Evolutionary conservation across 1,140 invertebrate species (phyloP), one percentile per base, ranked within the genome.

Genomic region (Drosophila lowei): DNA sequence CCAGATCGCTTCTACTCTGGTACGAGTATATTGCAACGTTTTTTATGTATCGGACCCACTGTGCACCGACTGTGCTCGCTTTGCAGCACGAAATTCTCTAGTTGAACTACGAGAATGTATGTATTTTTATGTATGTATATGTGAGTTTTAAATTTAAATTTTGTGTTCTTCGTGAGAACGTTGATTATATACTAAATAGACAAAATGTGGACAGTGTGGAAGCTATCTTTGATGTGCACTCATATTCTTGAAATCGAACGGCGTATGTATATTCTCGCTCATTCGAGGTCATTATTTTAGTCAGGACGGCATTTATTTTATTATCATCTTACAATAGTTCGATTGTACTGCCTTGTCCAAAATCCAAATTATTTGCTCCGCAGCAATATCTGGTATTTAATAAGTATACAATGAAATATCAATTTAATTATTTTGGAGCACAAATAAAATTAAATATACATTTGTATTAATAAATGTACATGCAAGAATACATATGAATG

Each of bases 181-280:
- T 56, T 59, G 55, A 48, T 49, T 55, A 62, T 79, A 58, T 83
- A 79, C 71, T 67, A 84, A 79, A 76, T 64, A 84, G 67, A 60
- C 46, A 75, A 59, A 83, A 83, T 76, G 79, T 85, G 76, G 76
- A 79, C 80, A 76, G 76, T 85, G 80, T 85, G 64, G 80, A 84
- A 52, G 76, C 59, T 79, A 75, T 76, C 50, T 79, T 74, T 67
- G 44, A 76, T 72, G 76, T 84, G 76, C 61, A 72, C 59, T 85
- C 76, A 79, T 67, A 85, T 72, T 79, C 34, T 76, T 60, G 28
- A 58, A 66, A 58, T 67, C 44, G 44, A 52, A 58, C 58, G 38
- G 48, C 30, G 55, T 59, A 59, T 56, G 55, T 66, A 66, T 67
- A 56, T 61, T 63, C 49, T 48, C 53, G 18, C 63, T 72, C 68